phyloP scores from a whole-genome alignment of 2,888 invertebrate genomes.

The Platerodrilus igneus region DNA sequence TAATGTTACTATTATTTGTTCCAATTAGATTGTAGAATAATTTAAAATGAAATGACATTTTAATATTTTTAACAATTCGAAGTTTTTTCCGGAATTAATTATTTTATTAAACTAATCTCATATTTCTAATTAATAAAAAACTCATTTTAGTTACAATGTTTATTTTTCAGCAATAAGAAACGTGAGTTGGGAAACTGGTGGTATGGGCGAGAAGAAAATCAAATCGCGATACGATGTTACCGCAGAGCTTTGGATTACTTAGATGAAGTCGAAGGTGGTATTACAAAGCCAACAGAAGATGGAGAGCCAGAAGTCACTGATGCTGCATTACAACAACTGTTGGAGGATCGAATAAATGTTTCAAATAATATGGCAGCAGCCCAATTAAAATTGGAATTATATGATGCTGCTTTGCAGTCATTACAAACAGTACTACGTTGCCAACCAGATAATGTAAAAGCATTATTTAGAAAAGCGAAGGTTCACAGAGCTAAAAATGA shows the following conservation, averaged over 20 bases:
- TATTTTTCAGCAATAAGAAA: constrained; percentile 59
- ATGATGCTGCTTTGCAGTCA: constrained; percentile 78
- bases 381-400: constrained; percentile 82
- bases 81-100: too few relatives aligned
- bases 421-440: constrained; percentile 77
- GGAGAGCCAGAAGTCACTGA: constrained; percentile 52
- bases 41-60: neutral
- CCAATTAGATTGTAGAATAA: too few relatives aligned
- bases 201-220: constrained; percentile 77
- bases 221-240: constrained; percentile 81
- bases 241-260: constrained; percentile 78
- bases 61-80: neutral
- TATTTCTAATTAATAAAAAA: too few relatives aligned
- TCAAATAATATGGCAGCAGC: constrained; percentile 91
- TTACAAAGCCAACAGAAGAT: constrained; percentile 52
- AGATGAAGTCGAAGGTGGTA: constrained; percentile 67
- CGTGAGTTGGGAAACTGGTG: constrained; percentile 88
- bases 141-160: too few relatives aligned
- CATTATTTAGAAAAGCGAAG: constrained; percentile 80
- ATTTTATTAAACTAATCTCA: too few relatives aligned
- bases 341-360: constrained; percentile 78
- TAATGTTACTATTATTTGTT: too few relatives aligned
- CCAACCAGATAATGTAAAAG: constrained; percentile 87
- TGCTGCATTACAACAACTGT: constrained; percentile 58
- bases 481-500: constrained; percentile 66